Evolutionary conservation across 2,888 invertebrate genomes (phyloP).

Genomic region (Sclerodermus sp.): DNA sequence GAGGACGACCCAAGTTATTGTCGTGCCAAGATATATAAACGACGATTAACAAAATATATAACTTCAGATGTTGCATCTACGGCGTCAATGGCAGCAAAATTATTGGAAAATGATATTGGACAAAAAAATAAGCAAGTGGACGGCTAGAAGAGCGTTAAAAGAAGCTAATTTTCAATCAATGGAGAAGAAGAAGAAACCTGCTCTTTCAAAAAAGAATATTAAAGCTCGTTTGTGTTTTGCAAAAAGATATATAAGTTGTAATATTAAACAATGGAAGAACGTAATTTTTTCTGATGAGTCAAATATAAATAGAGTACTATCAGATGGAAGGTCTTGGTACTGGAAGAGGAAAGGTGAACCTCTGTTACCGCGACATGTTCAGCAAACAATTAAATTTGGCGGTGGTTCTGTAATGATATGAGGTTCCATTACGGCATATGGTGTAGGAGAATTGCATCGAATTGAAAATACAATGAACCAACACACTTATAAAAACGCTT

Average conservation of each 20-base stretch:
- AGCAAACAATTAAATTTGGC: slow-evolving; percentile 20
- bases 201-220: slow-evolving; percentile 12
- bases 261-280: slow-evolving; percentile 17
- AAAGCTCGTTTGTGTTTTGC: slow-evolving; percentile 18
- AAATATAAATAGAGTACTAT: slow-evolving; percentile 19
- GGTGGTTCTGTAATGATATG: slow-evolving; percentile 17
- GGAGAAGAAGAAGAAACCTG: slow-evolving; percentile 11
- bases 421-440: slow-evolving; percentile 8
- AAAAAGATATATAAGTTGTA: slow-evolving; percentile 20
- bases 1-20: slow-evolving; percentile 12
- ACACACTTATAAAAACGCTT: too few relatives aligned
- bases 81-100: slow-evolving; percentile 5
- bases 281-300: slow-evolving; percentile 23
- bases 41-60: slow-evolving; percentile 10
- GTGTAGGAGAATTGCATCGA: slow-evolving; percentile 10
- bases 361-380: slow-evolving; percentile 11
- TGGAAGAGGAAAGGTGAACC: slow-evolving; percentile 19
- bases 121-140: slow-evolving; percentile 15
- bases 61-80: slow-evolving; percentile 10
- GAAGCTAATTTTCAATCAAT: slow-evolving; percentile 12
- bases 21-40: slow-evolving; percentile 8
- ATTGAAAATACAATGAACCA: too few relatives aligned
- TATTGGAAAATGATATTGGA: slow-evolving; percentile 12
- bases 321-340: slow-evolving; percentile 20
- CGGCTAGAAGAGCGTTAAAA: slow-evolving; percentile 12